Base-by-base conservation (phyloP, 2,797 vertebrate species). In the Sus cebifrons region DNA sequence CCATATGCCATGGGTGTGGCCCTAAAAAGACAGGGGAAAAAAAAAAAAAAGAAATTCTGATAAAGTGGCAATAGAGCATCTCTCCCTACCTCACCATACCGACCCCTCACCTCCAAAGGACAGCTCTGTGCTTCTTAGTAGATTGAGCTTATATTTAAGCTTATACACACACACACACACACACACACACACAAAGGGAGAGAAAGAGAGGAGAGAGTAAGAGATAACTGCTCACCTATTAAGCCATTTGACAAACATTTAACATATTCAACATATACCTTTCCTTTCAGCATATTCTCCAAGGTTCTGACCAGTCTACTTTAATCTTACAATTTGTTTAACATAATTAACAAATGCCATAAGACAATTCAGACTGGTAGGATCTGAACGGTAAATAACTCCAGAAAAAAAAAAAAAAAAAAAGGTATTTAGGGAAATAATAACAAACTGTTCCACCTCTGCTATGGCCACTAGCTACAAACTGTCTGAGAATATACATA, bases 331-430 rank as follows among this genome's bases (percentile, higher is more conserved):
- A 54, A 88, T 81, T 85, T 88, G 17, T 18, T 25, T 89, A 56
- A 78, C 90, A 92, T 89, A 92, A 88, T 85, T 81, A 94, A 94
- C 44, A 96, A 96, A 82, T 79, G n/a, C 67, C 75, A 86, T 58
- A 93, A 79, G 73, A 56, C 18, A 95, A 91, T 94, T 77, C 68
- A 94, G 29, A 91, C 1, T 74, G 15, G 18, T 52, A 83, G 49
- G 93, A 93, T 93, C 62, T 77, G 52, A 89, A 84, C 95, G 44
- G 70, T 60, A 78, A 86, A 90, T 90, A 95, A 91, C 32, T 73
- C 20, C 20, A 58, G 73, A 44, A 32, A 84, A 73, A 58, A 65
- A 44, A 32, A 32, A 32, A 32, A 32, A 32, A 84, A 73, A 58
- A 65, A 86, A 65, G 25, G 77, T 78, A 62, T 79, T 94, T 27